phyloP scores from a whole-genome alignment of 1,140 invertebrate genomes.

The Heliconius hermathena region DNA sequence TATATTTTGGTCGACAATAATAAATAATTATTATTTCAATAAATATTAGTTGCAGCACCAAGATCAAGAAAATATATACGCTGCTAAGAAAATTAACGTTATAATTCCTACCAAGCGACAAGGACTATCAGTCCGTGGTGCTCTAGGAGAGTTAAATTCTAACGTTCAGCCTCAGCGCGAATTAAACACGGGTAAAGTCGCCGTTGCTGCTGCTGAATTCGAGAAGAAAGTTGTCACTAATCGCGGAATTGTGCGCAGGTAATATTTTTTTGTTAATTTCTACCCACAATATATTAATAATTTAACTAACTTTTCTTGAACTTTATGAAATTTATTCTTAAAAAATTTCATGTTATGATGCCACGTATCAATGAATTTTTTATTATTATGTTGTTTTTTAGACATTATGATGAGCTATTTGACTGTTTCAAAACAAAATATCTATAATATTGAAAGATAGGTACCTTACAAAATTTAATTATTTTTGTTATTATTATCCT shows the following conservation, averaged over 20 bases:
- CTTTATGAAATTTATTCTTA: not conserved
- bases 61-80: slow-evolving; percentile 68
- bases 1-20: slow-evolving; percentile 5
- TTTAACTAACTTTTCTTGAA: not conserved
- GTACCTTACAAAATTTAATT: not conserved
- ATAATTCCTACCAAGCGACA: slow-evolving; percentile 56
- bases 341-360: not conserved
- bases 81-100: slow-evolving; percentile 50
- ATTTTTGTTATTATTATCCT: not conserved
- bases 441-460: not conserved
- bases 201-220: slow-evolving; percentile 54
- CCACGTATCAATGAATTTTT: not conserved
- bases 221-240: slow-evolving; percentile 61
- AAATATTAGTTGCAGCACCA: slow-evolving; percentile 53
- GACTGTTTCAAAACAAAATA: not conserved
- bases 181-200: slow-evolving; percentile 55
- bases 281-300: slow-evolving; percentile 28
- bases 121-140: slow-evolving; percentile 60
- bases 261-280: slow-evolving; percentile 28
- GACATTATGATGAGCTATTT: no score
- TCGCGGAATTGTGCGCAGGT: slow-evolving; percentile 38
- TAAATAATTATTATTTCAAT: slow-evolving; percentile 14
- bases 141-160: slow-evolving; percentile 64
- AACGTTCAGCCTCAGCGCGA: slow-evolving; percentile 62
- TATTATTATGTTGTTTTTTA: no score